These are phyloP conservation scores for Sebastiscus albofasciatus DNA, from an alignment of 2,797 vertebrate species.

Conservation along the genomic window DNA sequence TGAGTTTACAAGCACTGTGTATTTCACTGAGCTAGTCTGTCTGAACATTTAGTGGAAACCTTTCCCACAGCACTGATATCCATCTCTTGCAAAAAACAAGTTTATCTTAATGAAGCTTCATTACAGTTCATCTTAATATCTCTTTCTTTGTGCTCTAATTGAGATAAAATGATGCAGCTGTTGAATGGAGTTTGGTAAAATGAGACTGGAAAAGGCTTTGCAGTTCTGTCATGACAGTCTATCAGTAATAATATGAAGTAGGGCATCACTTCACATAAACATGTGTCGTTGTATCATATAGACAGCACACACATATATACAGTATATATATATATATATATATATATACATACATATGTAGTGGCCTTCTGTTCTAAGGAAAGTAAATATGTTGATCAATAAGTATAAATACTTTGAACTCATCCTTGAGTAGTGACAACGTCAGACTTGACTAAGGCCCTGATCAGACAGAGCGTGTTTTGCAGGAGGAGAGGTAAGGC, in stretches of 20 bases:
- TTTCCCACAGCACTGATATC: neutral
- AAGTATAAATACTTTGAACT: too few relatives aligned
- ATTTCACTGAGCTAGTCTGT: neutral
- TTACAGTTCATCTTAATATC: neutral
- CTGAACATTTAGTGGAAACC: neutral
- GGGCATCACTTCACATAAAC: neutral
- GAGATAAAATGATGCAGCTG: slow-evolving; percentile 9
- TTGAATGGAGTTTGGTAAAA: neutral
- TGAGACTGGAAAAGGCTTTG: neutral
- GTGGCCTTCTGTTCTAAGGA: too few relatives aligned
- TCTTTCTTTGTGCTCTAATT: slow-evolving; percentile 18
- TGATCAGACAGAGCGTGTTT: too few relatives aligned
- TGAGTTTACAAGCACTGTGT: neutral
- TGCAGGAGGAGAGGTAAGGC: too few relatives aligned
- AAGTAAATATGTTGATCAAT: too few relatives aligned
- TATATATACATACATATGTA: too few relatives aligned
- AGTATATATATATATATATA: too few relatives aligned
- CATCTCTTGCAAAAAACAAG: neutral
- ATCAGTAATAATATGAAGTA: neutral
- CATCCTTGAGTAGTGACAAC: too few relatives aligned
- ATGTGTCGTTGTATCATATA: neutral
- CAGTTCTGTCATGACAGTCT: neutral
- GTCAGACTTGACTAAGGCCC: too few relatives aligned
- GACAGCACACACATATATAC: neutral
- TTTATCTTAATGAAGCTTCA: slow-evolving; percentile 8